phyloP scores from a whole-genome alignment of 1,140 invertebrate species.

The Frieseomelitta varia region DNA sequence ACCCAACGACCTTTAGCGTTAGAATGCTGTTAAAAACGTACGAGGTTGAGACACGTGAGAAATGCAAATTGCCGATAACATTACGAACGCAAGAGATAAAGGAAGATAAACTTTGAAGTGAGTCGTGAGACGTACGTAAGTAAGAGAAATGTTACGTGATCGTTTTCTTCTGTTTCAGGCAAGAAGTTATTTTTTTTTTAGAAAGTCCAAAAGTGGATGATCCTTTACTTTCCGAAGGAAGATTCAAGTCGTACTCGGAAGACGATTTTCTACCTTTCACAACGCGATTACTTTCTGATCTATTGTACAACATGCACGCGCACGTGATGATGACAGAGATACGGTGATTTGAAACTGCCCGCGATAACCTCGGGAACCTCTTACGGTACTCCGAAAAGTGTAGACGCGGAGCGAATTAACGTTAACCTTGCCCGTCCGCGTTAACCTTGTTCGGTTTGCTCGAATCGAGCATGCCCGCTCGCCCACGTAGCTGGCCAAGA shows the following conservation, averaged over 20 bases:
- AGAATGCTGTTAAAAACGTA: not conserved
- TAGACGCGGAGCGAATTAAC: constrained; percentile 32
- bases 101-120: too few species aligned
- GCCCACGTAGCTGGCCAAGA: not conserved
- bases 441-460: constrained; percentile 51
- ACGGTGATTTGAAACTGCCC: not conserved
- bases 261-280: not conserved
- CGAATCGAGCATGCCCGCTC: constrained; percentile 30
- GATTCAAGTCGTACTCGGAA: fast-evolving
- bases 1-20: not conserved
- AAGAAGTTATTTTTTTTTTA: not conserved
- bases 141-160: not conserved
- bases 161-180: not conserved
- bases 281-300: not conserved
- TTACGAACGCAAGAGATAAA: not conserved
- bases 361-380: not conserved
- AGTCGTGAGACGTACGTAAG: too few species aligned
- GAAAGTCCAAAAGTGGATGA: not conserved
- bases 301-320: too few species aligned
- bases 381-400: constrained; percentile 19
- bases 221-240: too few species aligned
- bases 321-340: too few species aligned
- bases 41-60: too few species aligned
- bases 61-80: not conserved
- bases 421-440: constrained; percentile 46